These are phyloP conservation scores for Manis crassicaudata DNA, from an alignment of 2,797 vertebrate species.

Conservation along the genomic window DNA sequence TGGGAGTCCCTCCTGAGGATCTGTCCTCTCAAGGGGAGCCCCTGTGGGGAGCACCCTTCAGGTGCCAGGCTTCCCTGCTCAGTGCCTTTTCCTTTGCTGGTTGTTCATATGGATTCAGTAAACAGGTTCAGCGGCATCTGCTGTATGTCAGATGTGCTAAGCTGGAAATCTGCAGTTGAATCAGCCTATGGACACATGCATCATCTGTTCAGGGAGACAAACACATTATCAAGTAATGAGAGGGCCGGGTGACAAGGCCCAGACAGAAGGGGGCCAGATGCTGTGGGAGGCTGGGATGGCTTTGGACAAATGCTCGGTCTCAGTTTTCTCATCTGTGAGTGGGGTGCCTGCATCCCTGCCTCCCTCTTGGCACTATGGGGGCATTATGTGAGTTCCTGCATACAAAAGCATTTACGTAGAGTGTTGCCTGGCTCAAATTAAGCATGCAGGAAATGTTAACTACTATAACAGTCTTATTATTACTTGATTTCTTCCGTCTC, in stretches of 20 bases:
- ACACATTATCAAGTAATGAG: neutral
- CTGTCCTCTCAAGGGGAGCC: neutral
- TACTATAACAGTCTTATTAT: neutral
- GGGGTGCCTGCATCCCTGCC: too few relatives aligned
- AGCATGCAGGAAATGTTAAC: neutral
- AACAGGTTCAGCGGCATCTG: neutral
- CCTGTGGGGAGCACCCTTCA: neutral
- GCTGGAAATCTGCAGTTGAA: neutral
- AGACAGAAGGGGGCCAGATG: neutral
- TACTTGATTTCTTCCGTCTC: neutral
- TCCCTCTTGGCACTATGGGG: neutral
- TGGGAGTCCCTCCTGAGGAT: neutral
- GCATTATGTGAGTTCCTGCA: accelerated
- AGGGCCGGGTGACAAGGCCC: neutral
- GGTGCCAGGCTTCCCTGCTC: neutral
- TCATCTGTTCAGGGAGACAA: accelerated
- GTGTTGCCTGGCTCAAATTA: neutral
- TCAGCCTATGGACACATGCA: accelerated
- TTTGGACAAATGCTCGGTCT: neutral
- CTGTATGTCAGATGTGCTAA: accelerated
- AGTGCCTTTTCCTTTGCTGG: neutral
- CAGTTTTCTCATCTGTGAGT: neutral
- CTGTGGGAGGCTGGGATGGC: neutral
- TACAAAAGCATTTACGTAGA: neutral
- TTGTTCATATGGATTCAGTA: neutral